A percentile compares a stretch with the other conserved stretches of the same genome.
Evolutionary conservation across 2,797 vertebrate genomes (phyloP).

Genomic region (Perdix hodgsoniae): DNA sequence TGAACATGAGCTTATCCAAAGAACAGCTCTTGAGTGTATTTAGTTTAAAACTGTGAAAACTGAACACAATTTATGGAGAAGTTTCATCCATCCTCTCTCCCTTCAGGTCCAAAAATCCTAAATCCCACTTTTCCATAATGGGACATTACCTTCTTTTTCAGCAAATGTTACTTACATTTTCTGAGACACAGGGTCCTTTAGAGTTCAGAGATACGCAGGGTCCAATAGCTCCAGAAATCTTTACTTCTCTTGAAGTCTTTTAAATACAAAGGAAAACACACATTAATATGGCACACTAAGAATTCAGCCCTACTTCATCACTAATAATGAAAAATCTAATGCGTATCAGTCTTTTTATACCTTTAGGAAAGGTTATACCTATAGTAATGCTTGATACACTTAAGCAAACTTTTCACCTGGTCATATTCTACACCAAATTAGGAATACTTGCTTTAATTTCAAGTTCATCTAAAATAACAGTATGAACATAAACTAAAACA

Average conservation of each 20-base stretch:
- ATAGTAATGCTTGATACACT: background rate
- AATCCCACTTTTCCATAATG: background rate
- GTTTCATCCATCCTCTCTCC: background rate
- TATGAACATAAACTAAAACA: too few relatives aligned
- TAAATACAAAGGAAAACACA: slow-evolving; percentile 42
- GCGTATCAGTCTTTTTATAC: background rate
- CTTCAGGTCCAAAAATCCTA: background rate
- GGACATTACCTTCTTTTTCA: background rate
- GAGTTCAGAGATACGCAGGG: slow-evolving; percentile 94
- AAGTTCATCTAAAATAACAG: too few relatives aligned
- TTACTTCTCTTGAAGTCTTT: slow-evolving; percentile 96
- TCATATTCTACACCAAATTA: too few relatives aligned
- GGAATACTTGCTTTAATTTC: too few relatives aligned
- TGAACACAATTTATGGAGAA: background rate
- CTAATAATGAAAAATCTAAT: background rate
- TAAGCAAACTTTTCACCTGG: background rate
- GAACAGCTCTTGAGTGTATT: background rate
- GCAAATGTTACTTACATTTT: slow-evolving; percentile 87
- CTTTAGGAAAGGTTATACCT: background rate
- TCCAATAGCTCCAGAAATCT: slow-evolving; percentile 95
- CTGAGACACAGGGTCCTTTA: slow-evolving; percentile 96
- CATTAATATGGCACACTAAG: background rate
- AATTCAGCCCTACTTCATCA: background rate
- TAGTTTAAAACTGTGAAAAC: background rate
- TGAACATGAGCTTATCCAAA: background rate